Conservation (phyloP, 2,113 vertebrate genomes). For the Fulmarus glacialis region DNA sequence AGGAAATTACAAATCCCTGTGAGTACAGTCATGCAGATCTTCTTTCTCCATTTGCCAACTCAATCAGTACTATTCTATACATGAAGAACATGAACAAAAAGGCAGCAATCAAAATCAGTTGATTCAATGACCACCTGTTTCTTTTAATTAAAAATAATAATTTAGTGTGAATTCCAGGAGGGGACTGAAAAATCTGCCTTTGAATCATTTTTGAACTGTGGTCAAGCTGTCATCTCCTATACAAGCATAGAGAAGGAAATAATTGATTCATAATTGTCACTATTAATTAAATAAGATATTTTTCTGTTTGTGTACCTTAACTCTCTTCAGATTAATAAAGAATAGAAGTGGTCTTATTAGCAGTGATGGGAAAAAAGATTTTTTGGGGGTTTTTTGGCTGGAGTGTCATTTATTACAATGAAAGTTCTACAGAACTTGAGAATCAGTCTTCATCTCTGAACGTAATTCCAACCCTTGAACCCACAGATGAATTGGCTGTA, state of each 20-base stretch:
- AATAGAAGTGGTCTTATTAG: background rate
- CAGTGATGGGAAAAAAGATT: background rate
- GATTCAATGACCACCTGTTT: slow-evolving; percentile 39
- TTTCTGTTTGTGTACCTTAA: background rate
- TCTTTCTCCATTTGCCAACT: slow-evolving; percentile 32
- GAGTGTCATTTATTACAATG: background rate
- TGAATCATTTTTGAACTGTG: background rate
- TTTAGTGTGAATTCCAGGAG: slow-evolving; percentile 13
- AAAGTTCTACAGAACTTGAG: background rate
- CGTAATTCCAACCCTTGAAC: background rate
- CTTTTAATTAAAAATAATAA: slow-evolving; percentile 40
- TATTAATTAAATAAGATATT: background rate
- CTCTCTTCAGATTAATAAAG: background rate
- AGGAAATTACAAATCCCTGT: slow-evolving; percentile 45
- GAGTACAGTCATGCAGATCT: background rate
- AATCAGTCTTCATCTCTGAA: background rate
- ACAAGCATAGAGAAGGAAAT: background rate
- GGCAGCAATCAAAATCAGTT: slow-evolving; percentile 16
- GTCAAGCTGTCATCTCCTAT: background rate
- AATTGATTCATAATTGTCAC: background rate
- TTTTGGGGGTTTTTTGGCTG: background rate
- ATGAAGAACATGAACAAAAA: slow-evolving; percentile 12
- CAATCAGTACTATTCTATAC: background rate
- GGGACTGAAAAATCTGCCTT: background rate
- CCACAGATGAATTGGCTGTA: background rate